Conservation (phyloP, 2,113 vertebrate species). For the Silurus glanis region DNA sequence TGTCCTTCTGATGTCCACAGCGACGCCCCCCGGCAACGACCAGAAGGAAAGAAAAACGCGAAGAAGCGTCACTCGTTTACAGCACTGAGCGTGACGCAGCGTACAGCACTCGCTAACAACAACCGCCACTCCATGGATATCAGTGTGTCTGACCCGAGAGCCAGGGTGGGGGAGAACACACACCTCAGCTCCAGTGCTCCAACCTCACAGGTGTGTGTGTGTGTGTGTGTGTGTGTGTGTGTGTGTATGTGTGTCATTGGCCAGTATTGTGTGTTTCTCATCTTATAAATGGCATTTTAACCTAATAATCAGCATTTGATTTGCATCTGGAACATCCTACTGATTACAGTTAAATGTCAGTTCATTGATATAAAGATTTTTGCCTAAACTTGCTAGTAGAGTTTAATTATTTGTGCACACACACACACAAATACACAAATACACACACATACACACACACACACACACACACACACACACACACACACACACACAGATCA, state of each 20-base stretch:
- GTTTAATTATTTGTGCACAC: not conserved
- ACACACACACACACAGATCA: not conserved
- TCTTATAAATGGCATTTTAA: no score
- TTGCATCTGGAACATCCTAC: no score
- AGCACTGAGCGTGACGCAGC: slow-evolving; percentile 90
- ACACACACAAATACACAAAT: not conserved
- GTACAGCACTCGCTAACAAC: slow-evolving; percentile 78
- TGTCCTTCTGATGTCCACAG: slow-evolving; percentile 57
- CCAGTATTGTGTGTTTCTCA: no score
- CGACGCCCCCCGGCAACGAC: slow-evolving; percentile 78
- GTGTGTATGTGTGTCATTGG: slow-evolving; percentile 15
- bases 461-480: not conserved
- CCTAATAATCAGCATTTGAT: no score
- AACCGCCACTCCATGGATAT: slow-evolving; percentile 99
- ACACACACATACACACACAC: not conserved
- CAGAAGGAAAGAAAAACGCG: slow-evolving; percentile 92
- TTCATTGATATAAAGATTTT: not conserved
- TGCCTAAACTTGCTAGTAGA: not conserved
- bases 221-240: slow-evolving; percentile 5
- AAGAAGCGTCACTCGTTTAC: slow-evolving; percentile 98
- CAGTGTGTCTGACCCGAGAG: slow-evolving; percentile 91
- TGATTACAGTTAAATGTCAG: not conserved
- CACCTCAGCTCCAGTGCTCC: slow-evolving; percentile 81
- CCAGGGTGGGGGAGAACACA: slow-evolving; percentile 81
- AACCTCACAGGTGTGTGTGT: slow-evolving; percentile 70